Conservation (phyloP, 2,888 invertebrate genomes). For the Sarcophaga variegata region DNA sequence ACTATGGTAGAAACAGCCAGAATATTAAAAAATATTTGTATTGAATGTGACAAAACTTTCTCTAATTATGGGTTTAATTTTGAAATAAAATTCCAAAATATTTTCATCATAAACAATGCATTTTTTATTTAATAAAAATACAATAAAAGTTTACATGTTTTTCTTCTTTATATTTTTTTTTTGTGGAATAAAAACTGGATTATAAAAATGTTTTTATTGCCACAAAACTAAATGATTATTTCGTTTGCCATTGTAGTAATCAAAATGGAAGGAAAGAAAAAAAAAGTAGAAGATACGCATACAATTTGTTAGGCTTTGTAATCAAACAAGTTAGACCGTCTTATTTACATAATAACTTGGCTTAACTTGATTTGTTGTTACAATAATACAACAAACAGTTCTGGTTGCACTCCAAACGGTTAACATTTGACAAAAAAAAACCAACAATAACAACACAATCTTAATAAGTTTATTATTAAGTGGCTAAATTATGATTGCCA, state of each 20-base stretch:
- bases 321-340: conserved; percentile 50
- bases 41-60: conserved; percentile 27
- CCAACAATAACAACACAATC: background rate
- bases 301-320: background rate
- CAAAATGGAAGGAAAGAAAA: background rate
- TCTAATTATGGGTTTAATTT: conserved; percentile 15
- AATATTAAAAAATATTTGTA: background rate
- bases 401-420: conserved; percentile 18
- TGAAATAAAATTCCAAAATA: conserved; percentile 2
- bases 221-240: conserved; percentile 28
- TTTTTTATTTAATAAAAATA: conserved; percentile 4
- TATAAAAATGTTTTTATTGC: conserved; percentile 29
- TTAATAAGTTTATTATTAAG: conserved; percentile 39
- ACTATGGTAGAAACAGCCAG: too few relatives aligned
- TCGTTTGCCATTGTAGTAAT: conserved; percentile 21
- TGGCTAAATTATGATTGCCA: background rate
- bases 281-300: too few relatives aligned
- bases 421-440: background rate
- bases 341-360: conserved; percentile 1
- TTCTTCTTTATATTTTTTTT: background rate
- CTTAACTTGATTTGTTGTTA: conserved; percentile 5
- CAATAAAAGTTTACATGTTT: conserved; percentile 1
- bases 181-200: conserved; percentile 25
- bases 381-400: conserved; percentile 11
- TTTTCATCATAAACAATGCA: background rate